These are phyloP conservation scores for Chymomyza caudatula DNA, from an alignment of 2,888 invertebrate genomes.

Conservation along the genomic window DNA sequence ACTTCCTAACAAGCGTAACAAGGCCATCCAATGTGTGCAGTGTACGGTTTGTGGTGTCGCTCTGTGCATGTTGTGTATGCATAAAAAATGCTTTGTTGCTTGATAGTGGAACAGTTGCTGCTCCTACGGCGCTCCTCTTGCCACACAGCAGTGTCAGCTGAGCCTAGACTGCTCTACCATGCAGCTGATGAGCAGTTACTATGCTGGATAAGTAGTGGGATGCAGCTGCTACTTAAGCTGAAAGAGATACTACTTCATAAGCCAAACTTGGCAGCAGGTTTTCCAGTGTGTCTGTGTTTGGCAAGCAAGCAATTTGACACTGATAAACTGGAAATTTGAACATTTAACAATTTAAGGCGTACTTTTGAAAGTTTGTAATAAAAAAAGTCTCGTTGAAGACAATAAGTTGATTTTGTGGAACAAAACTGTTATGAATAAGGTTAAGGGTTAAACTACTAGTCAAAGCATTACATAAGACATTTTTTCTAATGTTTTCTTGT, in stretches of 20 bases:
- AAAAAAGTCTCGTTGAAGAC: background rate
- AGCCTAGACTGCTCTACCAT: background rate
- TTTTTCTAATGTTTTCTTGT: too few species aligned
- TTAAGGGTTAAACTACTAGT: too few species aligned
- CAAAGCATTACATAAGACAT: too few species aligned
- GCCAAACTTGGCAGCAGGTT: background rate
- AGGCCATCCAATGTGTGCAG: constrained; percentile 27
- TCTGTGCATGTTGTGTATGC: constrained; percentile 34
- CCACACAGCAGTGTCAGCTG: background rate
- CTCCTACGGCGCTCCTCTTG: constrained; percentile 1
- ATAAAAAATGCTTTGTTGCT: constrained; percentile 69
- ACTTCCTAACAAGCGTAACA: constrained; percentile 5
- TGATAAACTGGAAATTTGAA: background rate
- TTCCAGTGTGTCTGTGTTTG: background rate
- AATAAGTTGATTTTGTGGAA: background rate
- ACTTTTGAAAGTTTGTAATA: background rate
- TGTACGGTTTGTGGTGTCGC: constrained; percentile 17
- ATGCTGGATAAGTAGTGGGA: background rate
- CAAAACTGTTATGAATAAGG: too few species aligned
- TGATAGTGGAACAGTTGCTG: constrained; percentile 47
- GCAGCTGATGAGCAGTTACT: background rate
- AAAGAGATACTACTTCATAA: background rate
- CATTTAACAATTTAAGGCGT: background rate
- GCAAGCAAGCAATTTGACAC: background rate
- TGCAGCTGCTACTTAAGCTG: background rate